Evolutionary conservation across 2,888 invertebrate species (phyloP).

Genomic region (Galerucella nymphaeae): DNA sequence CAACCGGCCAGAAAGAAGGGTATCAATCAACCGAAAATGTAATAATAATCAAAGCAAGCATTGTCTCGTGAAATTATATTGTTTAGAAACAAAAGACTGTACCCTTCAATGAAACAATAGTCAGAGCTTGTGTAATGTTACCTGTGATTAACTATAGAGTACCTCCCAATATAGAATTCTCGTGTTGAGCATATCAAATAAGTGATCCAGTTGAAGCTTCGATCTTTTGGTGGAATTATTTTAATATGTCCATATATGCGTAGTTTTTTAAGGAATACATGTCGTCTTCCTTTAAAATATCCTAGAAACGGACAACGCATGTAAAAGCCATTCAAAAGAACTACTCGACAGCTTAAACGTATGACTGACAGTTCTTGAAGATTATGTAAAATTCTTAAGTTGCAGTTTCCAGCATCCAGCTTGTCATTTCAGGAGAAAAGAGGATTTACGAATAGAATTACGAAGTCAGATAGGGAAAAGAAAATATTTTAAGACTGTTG

Average conservation of each 20-base stretch:
- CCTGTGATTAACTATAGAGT: constrained; percentile 1
- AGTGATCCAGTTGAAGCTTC: too few relatives aligned
- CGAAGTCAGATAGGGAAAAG: background rate
- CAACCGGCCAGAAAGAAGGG: constrained; percentile 11
- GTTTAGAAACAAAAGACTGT: constrained; percentile 31
- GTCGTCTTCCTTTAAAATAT: background rate
- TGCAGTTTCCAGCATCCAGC: constrained; percentile 1
- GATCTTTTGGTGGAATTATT: too few relatives aligned
- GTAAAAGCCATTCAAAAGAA: background rate
- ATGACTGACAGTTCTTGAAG: background rate
- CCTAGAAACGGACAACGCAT: background rate
- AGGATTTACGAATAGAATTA: background rate
- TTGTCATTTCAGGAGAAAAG: background rate
- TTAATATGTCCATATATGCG: too few relatives aligned
- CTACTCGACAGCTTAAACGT: constrained; percentile 2
- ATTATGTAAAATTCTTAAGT: constrained; percentile 2
- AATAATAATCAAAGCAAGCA: constrained; percentile 10
- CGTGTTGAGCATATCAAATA: constrained; percentile 5
- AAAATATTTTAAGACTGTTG: too few relatives aligned
- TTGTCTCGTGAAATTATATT: constrained; percentile 35
- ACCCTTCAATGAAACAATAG: constrained; percentile 18
- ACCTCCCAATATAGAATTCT: background rate
- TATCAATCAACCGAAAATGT: constrained; percentile 11
- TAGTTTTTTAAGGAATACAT: too few relatives aligned
- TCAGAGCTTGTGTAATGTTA: constrained; percentile 2